Evolutionary conservation across 2,888 invertebrate species (phyloP), one percentile per base, ranked within the genome.

Genomic region (Platerodrilus igneus): DNA sequence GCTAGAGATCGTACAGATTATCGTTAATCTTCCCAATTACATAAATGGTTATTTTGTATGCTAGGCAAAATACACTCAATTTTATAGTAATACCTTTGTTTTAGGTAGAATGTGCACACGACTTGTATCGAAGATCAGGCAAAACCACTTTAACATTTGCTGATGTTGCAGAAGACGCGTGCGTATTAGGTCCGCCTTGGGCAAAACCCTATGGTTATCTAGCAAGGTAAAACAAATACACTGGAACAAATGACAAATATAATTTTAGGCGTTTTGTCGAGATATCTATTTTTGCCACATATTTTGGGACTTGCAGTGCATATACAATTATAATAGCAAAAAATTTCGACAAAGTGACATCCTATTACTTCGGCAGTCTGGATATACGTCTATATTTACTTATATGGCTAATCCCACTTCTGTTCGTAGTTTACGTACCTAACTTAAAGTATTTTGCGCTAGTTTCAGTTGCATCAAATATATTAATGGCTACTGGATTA

Each of bases 291-390:
- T 90, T 94, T 60, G 69, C 87, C 22, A 95, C 96, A 1, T 97
- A 97, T 68, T 89, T 93, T 62, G 93, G 94, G 28, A 96, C 96
- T 53, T 96, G 96, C 76, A 93, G 94, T 55, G 95, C 95, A 14
- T 97, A 97, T 66, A 83, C 93, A 2, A 90, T 96, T 0, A 92
- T 96, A 62, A 83, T 95, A 32, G 89, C 93, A 0, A 79, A 76
- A 45, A 94, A 90, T 64, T 79, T 94, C 49, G 67, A 80, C 58
- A 80, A 86, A 74, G 78, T 81, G 9, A 71, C 73, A 1, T 63
- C 78, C 57, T 76, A 86, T 64, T 60, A 74, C 0, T 72, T 68
- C 7, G 38, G 64, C 7, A 56, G 67, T 0, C 55, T 79, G 0
- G 73, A 76, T 37, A 66, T 78, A 26, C 75, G 85, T 51, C 50